Conservation (phyloP, 2,797 vertebrate genomes). For the Nasua narica region DNA sequence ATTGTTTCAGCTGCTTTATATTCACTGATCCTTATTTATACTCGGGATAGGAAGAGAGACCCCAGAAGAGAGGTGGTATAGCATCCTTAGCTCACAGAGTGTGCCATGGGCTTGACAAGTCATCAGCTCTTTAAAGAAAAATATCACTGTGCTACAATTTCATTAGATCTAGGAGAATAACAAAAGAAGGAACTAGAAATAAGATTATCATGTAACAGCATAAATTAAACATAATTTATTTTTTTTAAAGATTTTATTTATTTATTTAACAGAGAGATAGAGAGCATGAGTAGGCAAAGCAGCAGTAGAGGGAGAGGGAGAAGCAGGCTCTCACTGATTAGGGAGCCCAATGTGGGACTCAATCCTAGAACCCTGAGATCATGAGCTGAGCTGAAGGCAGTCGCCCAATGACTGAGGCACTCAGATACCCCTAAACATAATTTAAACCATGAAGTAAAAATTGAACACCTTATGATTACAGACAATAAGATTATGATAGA, state of each 20-base stretch:
- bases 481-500: neutral
- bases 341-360: too few species aligned
- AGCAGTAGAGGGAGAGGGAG: too few species aligned
- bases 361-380: too few species aligned
- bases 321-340: too few species aligned
- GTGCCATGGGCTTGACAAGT: neutral
- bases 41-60: neutral
- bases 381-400: too few species aligned
- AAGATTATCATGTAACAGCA: neutral
- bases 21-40: neutral
- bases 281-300: too few species aligned
- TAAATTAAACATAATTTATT: neutral
- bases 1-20: neutral
- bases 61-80: neutral
- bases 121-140: neutral
- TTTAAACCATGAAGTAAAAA: neutral
- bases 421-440: neutral
- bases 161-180: neutral
- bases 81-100: neutral
- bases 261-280: too few species aligned
- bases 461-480: neutral
- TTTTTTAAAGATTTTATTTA: too few species aligned
- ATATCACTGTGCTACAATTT: neutral
- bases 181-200: neutral
- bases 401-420: too few species aligned